Evolutionary conservation across 2,797 vertebrate species (phyloP).

Genomic region (Pampus argenteus): DNA sequence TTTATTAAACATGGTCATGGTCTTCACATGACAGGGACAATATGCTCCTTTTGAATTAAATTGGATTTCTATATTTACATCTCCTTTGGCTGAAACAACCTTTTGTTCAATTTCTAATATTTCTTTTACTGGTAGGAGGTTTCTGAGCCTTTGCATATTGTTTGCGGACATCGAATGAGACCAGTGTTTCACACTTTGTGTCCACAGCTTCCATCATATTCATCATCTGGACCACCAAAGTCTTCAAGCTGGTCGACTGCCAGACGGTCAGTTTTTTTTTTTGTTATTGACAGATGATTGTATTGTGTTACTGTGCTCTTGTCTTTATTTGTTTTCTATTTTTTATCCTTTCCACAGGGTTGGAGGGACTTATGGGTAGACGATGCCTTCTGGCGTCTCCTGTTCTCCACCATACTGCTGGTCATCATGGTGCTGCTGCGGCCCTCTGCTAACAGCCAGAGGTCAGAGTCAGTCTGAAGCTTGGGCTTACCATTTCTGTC

Average conservation of each 20-base stretch:
- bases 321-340: background rate
- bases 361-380: constrained; percentile 97
- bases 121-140: background rate
- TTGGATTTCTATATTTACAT: background rate
- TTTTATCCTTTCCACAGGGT: constrained; percentile 80
- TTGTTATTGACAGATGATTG: background rate
- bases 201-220: constrained; percentile 93
- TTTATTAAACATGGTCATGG: no score
- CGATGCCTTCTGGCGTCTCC: constrained; percentile 96
- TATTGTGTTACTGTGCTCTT: background rate
- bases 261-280: constrained; percentile 89
- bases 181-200: constrained; percentile 49
- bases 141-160: constrained; percentile 5
- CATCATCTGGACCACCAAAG: constrained; percentile 97
- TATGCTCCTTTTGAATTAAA: background rate
- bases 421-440: constrained; percentile 97
- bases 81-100: background rate
- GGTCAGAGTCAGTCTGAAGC: constrained; percentile 75
- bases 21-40: no score
- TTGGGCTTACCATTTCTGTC: background rate
- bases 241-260: constrained; percentile 95
- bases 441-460: constrained; percentile 95
- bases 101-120: background rate
- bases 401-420: constrained; percentile 97
- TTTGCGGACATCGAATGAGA: constrained; percentile 25